Percentiles rank a stretch among this genome's conserved stretches.
These are phyloP conservation scores for Lagenorhynchus albirostris DNA, from an alignment of 2,113 vertebrate genomes.

Conservation along the genomic window DNA sequence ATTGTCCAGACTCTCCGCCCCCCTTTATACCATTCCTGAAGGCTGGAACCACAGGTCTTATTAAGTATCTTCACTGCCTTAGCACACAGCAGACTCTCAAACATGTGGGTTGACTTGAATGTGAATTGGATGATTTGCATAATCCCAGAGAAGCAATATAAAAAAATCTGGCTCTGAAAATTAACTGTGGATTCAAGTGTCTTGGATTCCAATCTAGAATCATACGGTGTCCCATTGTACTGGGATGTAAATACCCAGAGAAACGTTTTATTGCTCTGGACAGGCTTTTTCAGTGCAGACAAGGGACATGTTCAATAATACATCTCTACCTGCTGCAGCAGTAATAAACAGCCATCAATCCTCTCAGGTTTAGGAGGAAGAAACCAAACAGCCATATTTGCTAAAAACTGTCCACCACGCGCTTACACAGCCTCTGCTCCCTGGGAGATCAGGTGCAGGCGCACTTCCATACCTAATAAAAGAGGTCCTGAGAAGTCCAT, in stretches of 20 bases:
- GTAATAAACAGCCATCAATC: neutral
- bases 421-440: neutral
- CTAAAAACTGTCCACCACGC: neutral
- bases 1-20: neutral
- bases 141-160: neutral
- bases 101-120: neutral
- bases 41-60: neutral
- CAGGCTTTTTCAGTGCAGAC: neutral
- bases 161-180: neutral
- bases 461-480: neutral
- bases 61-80: neutral
- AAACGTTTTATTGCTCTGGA: neutral
- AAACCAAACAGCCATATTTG: neutral
- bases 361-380: neutral
- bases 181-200: neutral
- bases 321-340: neutral
- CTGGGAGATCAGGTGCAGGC: neutral
- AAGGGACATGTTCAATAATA: neutral
- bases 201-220: neutral
- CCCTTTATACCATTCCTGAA: neutral
- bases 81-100: neutral
- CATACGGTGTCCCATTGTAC: neutral
- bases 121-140: conserved; percentile 24
- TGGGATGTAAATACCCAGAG: neutral
- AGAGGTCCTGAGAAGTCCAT: neutral